These are phyloP conservation scores for Argyrosomus regius DNA, from an alignment of 2,797 vertebrate genomes.

Conservation along the genomic window DNA sequence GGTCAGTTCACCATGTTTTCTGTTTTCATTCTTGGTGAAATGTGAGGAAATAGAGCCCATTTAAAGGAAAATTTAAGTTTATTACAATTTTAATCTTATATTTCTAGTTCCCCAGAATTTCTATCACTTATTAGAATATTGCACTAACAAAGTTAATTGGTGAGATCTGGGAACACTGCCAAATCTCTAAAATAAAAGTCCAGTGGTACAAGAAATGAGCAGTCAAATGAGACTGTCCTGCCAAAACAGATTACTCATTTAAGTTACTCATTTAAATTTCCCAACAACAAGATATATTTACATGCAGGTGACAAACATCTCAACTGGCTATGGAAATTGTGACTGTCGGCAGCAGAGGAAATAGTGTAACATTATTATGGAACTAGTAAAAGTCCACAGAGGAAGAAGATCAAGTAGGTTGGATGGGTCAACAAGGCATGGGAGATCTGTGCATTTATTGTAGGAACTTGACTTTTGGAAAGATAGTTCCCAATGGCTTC, in stretches of 20 bases:
- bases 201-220: neutral
- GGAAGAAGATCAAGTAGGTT: neutral
- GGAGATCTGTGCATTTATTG: too few relatives aligned
- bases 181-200: neutral
- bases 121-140: neutral
- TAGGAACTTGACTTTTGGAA: too few relatives aligned
- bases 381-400: neutral
- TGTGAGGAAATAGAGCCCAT: too few relatives aligned
- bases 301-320: neutral
- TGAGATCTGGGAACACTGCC: neutral
- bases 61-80: too few relatives aligned
- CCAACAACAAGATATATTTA: neutral
- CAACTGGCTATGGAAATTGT: neutral
- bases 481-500: neutral
- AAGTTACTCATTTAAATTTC: neutral
- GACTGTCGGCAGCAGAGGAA: neutral
- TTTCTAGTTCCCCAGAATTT: neutral
- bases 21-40: neutral
- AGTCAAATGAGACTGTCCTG: neutral
- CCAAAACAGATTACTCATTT: neutral
- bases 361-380: neutral
- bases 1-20: neutral
- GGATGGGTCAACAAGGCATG: neutral
- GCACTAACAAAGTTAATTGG: too few relatives aligned
- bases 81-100: too few relatives aligned